Percentiles rank a stretch among this genome's conserved stretches.
These are phyloP conservation scores for Tholera decimalis DNA, from an alignment of 2,888 invertebrate genomes.

Conservation along the genomic window DNA sequence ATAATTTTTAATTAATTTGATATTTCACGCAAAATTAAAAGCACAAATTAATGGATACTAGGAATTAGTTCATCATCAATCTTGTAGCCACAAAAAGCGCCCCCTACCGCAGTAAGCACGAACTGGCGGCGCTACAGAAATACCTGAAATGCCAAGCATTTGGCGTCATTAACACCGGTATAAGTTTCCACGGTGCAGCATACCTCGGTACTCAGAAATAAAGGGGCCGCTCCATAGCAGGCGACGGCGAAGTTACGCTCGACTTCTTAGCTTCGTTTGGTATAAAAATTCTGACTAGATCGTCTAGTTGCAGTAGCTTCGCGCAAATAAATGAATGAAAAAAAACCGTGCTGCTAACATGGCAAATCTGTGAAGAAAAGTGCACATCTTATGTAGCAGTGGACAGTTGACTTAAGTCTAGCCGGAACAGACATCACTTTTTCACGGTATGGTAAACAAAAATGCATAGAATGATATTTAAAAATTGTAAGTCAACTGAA, in stretches of 20 bases:
- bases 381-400: background rate
- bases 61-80: constrained; percentile 7
- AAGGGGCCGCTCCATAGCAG: background rate
- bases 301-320: background rate
- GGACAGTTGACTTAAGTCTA: constrained; percentile 6
- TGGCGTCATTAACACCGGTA: constrained; percentile 35
- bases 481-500: constrained; percentile 1
- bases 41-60: background rate
- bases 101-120: constrained; percentile 4
- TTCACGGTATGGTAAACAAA: constrained; percentile 26
- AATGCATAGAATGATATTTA: constrained; percentile 10
- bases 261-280: background rate
- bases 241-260: background rate
- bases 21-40: background rate
- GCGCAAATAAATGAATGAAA: background rate
- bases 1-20: background rate
- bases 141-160: constrained; percentile 42
- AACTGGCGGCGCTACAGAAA: constrained; percentile 38
- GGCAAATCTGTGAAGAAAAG: background rate
- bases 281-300: background rate
- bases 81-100: constrained; percentile 25
- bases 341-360: background rate
- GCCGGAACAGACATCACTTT: constrained; percentile 11
- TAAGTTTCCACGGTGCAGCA: constrained; percentile 16
- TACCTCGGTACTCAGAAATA: constrained; percentile 18